Conservation (phyloP, 2,888 invertebrate species). For the Troides aeacus region DNA sequence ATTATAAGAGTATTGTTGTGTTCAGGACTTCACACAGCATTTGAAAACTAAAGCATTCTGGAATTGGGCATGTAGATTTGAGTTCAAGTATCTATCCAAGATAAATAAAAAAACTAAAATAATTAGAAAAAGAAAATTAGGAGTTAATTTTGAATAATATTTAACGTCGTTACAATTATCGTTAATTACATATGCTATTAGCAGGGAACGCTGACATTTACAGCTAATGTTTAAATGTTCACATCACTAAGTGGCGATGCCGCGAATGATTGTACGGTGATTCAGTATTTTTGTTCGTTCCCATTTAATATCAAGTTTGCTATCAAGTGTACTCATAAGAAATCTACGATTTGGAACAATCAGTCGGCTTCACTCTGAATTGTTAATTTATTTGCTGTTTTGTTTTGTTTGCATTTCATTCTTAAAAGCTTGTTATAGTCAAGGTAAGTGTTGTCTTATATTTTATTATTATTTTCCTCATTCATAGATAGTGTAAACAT, state of each 20-base stretch:
- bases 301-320: slow-evolving; percentile 20
- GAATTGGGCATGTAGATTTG: too few species aligned
- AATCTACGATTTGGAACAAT: slow-evolving; percentile 9
- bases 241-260: slow-evolving; percentile 17
- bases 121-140: too few species aligned
- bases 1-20: too few species aligned
- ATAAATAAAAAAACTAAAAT: too few species aligned
- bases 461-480: slow-evolving; percentile 8
- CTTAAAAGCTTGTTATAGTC: slow-evolving; percentile 3
- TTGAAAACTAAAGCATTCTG: too few species aligned
- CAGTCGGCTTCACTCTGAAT: neutral
- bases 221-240: neutral
- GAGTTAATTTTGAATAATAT: too few species aligned
- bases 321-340: slow-evolving; percentile 22
- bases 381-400: neutral
- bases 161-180: too few species aligned
- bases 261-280: slow-evolving; percentile 26
- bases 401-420: neutral
- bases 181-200: neutral
- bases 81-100: too few species aligned
- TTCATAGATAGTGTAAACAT: slow-evolving; percentile 4
- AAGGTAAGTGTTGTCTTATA: slow-evolving; percentile 12
- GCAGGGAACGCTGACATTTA: neutral
- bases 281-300: slow-evolving; percentile 26
- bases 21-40: too few species aligned